phyloP scores from a whole-genome alignment of 2,797 vertebrate species.

The Poecilia wingei region DNA sequence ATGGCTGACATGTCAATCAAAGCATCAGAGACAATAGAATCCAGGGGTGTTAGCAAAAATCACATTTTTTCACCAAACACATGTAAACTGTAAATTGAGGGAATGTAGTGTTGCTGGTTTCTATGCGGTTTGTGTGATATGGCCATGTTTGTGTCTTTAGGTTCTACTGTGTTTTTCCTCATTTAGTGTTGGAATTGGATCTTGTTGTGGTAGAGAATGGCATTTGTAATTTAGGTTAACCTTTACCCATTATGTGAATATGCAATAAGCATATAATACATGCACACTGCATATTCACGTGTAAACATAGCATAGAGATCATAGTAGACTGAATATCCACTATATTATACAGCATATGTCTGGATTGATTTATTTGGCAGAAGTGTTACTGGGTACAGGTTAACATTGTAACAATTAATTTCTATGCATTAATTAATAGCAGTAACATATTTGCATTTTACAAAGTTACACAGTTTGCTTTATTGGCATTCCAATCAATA shows the following conservation, averaged over 20 bases:
- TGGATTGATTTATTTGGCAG: background rate
- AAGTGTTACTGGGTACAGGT: background rate
- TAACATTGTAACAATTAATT: background rate
- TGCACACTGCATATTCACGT: no score
- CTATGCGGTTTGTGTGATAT: background rate
- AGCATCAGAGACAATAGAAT: background rate
- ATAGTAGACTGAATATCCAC: background rate
- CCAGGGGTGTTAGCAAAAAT: background rate
- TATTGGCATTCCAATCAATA: background rate
- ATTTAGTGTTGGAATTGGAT: background rate
- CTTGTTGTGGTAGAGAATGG: background rate
- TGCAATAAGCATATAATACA: background rate
- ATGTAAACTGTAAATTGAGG: background rate
- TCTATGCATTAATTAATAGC: background rate
- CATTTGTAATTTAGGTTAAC: background rate
- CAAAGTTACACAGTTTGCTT: background rate
- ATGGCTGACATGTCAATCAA: background rate
- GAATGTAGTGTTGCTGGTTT: background rate
- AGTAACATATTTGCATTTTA: no score
- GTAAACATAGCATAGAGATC: background rate
- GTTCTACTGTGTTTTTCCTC: background rate
- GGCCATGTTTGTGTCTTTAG: background rate
- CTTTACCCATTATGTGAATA: background rate
- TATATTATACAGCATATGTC: background rate
- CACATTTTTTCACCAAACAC: background rate